Percentiles rank a stretch among this genome's conserved stretches.
phyloP scores from a whole-genome alignment of 2,797 vertebrate species.

The Tragelaphus eurycerus region DNA sequence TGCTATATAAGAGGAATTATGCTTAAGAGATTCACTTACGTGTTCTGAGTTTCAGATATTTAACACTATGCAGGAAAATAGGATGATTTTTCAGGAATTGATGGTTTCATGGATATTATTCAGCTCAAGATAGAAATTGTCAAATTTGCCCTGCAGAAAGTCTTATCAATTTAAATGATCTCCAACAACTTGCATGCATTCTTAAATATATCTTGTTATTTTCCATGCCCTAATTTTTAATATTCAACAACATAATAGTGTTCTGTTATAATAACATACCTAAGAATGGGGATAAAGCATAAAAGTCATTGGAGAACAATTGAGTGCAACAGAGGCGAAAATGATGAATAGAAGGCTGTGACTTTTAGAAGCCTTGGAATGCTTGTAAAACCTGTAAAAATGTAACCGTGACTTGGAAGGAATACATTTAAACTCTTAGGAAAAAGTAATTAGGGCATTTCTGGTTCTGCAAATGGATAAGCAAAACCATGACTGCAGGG shows the following conservation, averaged over 20 bases:
- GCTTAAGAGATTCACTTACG: background rate
- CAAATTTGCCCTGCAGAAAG: background rate
- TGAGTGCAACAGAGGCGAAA: background rate
- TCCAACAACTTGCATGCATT: background rate
- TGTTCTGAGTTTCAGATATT: background rate
- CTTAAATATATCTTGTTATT: background rate
- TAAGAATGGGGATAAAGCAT: background rate
- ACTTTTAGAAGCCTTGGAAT: background rate
- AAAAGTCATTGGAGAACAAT: background rate
- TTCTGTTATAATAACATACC: background rate
- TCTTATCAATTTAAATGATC: background rate
- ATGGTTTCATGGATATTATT: background rate
- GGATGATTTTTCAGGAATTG: background rate
- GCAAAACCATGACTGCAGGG: background rate
- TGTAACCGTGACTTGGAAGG: background rate
- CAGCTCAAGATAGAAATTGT: background rate
- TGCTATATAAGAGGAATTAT: background rate
- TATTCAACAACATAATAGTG: background rate
- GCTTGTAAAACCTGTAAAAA: background rate
- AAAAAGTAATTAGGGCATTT: background rate
- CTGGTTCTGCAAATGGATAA: background rate
- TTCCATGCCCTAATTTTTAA: background rate
- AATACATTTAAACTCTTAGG: background rate
- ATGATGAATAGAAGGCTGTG: background rate
- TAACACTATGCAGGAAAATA: background rate